A percentile compares a stretch with the other conserved stretches of the same genome.
Conservation (phyloP, 2,888 invertebrate species). For the Pedicia rivosa region DNA sequence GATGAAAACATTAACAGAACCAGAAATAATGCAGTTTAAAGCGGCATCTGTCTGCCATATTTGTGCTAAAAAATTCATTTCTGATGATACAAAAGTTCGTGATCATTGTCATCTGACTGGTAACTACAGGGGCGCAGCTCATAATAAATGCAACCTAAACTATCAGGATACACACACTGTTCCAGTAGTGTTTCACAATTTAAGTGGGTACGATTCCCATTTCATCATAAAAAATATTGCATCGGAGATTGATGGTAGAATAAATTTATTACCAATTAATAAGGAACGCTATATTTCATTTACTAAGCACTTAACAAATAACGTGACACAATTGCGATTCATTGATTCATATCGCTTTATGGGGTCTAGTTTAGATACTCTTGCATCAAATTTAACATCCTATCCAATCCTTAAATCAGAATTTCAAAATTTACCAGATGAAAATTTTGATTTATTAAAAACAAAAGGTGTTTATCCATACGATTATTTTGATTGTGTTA, state of each 20-base stretch:
- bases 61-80: slow-evolving; percentile 7
- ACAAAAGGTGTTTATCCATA: background rate
- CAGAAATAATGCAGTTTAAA: background rate
- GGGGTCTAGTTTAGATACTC: slow-evolving; percentile 4
- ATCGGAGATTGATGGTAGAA: background rate
- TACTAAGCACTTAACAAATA: slow-evolving; percentile 7
- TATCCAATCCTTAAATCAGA: background rate
- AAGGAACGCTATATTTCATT: slow-evolving; percentile 10
- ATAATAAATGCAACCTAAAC: background rate
- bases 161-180: background rate
- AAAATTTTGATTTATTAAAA: background rate
- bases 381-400: slow-evolving; percentile 1
- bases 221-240: slow-evolving; percentile 1
- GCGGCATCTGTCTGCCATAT: slow-evolving; percentile 10
- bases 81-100: slow-evolving; percentile 7
- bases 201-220: slow-evolving; percentile 10
- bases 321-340: slow-evolving; percentile 6
- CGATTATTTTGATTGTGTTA: background rate
- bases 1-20: background rate
- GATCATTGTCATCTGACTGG: slow-evolving; percentile 13
- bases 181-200: background rate
- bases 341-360: slow-evolving; percentile 9
- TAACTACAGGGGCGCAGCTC: slow-evolving; percentile 7
- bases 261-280: slow-evolving; percentile 8
- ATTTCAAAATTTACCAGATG: background rate